Evolutionary conservation across 2,113 vertebrate genomes (phyloP), one percentile per base, ranked within the genome.

Genomic region (Siphamia tubifer): DNA sequence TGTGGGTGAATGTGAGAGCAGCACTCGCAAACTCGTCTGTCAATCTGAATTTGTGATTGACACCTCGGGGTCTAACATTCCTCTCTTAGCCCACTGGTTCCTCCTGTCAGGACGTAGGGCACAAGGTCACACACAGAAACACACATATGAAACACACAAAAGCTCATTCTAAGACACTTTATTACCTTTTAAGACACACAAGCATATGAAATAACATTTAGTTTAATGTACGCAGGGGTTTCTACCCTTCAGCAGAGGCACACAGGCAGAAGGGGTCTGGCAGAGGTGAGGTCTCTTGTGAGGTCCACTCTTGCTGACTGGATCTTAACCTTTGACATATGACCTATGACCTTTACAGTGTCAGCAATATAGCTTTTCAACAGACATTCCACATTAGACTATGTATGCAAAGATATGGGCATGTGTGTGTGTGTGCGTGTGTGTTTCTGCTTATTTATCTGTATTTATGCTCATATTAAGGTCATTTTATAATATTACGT

Each of bases 21-120:
- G 74, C 17, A 57, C 68, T 44, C 42, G 67, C 79, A 77, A 58
- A 82, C 83, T 77, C 72, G 82, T 84, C 87, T 88, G 87, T 90
- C 89, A 89, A 72, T 85, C 87, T 32, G 25, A 42, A 70, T 75
- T 52, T 71, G 51, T 85, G 89, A 91, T 85, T 86, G 89, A 76
- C 87, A 89, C 83, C 76, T 65, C 8, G 1, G 84, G 74, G 79
- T 84, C 74, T 80, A 24, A 30, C 12, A 20, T 62, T 65, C 70
- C 55, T 62, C 65, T 78, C 74, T 72, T 62, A 70, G 77, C 79
- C 83, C 74, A 34, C 60, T 66, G 84, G 77, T 54, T 69, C 77
- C 60, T 81, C 58, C 81, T 82, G 83, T 83, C 84, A 81, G 68
- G 56, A 86, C 85, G 70, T 83, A 51, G 79, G 72, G 79, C 79